phyloP scores from a whole-genome alignment of 2,888 invertebrate genomes.

The Pristionchus japonicus region DNA sequence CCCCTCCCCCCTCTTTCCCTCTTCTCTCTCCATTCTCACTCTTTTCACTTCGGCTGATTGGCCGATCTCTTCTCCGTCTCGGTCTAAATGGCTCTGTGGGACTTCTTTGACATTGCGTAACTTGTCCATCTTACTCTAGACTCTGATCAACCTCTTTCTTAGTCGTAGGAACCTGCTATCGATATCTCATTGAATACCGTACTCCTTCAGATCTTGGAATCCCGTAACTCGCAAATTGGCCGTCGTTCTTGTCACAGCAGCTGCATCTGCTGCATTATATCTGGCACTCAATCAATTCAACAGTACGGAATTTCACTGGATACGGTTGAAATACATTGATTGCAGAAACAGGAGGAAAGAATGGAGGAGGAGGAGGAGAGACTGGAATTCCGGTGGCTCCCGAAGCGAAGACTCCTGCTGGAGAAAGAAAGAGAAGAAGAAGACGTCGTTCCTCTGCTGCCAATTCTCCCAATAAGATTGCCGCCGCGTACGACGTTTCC shows the following conservation, averaged over 20 bases:
- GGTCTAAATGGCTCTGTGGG: slow-evolving; percentile 16
- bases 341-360: slow-evolving; percentile 22
- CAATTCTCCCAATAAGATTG: slow-evolving; percentile 14
- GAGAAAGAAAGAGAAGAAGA: background rate
- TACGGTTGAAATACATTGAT: slow-evolving; percentile 1
- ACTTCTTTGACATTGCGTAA: background rate
- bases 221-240: slow-evolving; percentile 42
- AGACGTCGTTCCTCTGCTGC: slow-evolving; percentile 29
- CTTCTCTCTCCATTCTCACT: slow-evolving; percentile 11
- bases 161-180: background rate
- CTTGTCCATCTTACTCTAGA: background rate
- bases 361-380: slow-evolving; percentile 3
- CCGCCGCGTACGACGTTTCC: slow-evolving; percentile 9
- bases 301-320: background rate
- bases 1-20: background rate
- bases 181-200: background rate
- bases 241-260: slow-evolving; percentile 20
- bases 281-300: slow-evolving; percentile 22
- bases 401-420: slow-evolving; percentile 14
- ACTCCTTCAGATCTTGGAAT: slow-evolving; percentile 27
- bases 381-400: background rate
- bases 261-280: slow-evolving; percentile 28
- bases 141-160: background rate
- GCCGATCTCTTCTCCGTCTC: slow-evolving; percentile 33
- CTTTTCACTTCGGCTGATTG: slow-evolving; percentile 25